These are phyloP conservation scores for Avahi laniger DNA, from an alignment of 2,797 vertebrate species.

Conservation along the genomic window DNA sequence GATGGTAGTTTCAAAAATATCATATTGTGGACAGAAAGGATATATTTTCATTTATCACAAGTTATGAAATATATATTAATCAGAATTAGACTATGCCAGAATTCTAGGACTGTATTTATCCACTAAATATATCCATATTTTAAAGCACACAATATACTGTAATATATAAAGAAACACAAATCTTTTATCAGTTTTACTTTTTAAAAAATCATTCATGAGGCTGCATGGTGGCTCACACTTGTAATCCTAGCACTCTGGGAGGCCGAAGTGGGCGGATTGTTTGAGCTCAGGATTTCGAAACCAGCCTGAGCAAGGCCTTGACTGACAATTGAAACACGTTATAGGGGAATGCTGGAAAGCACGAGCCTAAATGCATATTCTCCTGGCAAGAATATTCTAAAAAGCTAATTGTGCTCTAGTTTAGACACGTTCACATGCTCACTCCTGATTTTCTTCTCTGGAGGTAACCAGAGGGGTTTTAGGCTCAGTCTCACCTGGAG, in stretches of 20 bases:
- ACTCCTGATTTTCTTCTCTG: neutral
- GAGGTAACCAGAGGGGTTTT: neutral
- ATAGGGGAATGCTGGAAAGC: neutral
- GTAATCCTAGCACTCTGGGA: too few relatives aligned
- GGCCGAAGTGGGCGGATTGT: too few relatives aligned
- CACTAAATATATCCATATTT: neutral
- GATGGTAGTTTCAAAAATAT: neutral
- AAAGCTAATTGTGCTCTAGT: neutral
- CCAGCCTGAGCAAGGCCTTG: too few relatives aligned
- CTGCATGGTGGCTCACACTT: too few relatives aligned
- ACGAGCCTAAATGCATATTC: neutral
- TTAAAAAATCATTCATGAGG: too few relatives aligned
- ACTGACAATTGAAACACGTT: neutral
- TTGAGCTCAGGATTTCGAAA: too few relatives aligned
- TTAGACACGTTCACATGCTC: neutral
- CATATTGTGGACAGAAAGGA: neutral
- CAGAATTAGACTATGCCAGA: neutral
- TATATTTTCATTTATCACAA: neutral
- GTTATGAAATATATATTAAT: neutral
- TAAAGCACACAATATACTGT: neutral
- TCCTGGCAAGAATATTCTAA: neutral
- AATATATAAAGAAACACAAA: neutral
- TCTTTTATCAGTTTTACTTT: neutral
- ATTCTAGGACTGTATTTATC: neutral
- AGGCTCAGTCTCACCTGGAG: neutral